Evolutionary conservation across 2,113 vertebrate species (phyloP), one percentile per base, ranked within the genome.

Genomic region (Chaenocephalus aceratus): DNA sequence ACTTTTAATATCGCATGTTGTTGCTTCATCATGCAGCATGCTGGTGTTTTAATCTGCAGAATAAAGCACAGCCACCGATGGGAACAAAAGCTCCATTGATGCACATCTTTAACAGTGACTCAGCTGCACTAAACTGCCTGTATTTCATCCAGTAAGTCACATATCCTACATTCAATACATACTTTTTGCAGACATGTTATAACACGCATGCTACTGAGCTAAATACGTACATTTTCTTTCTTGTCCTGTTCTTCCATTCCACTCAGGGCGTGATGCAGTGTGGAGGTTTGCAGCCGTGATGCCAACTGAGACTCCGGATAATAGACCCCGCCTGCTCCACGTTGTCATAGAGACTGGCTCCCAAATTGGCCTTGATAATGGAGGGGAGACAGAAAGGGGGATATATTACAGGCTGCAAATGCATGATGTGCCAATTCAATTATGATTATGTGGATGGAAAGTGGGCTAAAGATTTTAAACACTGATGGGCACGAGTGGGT

Each of bases 241-340:
- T 90, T 87, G 82, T 94, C 92, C 75, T 84, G 87, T 64, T 92
- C 93, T 66, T 92, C 93, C 93, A 94, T 94, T 88, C 89, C 90
- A 86, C 83, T 80, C 82, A 72, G 88, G 80, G 87, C 80, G 88
- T 91, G 88, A 84, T 82, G 88, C 84, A 14, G 83, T 48, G 85
- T 80, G 79, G 60, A 77, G 63, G 66, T 81, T 72, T 73, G 0
- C 26, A 84, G 72, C 72, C 5, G 62, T 56, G 90, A 90, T 90
- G 84, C 85, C 80, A 80, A 86, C 81, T 44, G 84, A 89, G 81
- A 71, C 82, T 83, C 70, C 77, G 83, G 83, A 84, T 76, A 83
- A 79, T 79, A 90, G 77, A 92, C 86, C 91, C 91, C 86, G 90
- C 91, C 93, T 86, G 79, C 18, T 44, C 67, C 48, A 78, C 69